Base-by-base conservation (phyloP, 23 tunicate species). In the Phallusia fumigata region DNA sequence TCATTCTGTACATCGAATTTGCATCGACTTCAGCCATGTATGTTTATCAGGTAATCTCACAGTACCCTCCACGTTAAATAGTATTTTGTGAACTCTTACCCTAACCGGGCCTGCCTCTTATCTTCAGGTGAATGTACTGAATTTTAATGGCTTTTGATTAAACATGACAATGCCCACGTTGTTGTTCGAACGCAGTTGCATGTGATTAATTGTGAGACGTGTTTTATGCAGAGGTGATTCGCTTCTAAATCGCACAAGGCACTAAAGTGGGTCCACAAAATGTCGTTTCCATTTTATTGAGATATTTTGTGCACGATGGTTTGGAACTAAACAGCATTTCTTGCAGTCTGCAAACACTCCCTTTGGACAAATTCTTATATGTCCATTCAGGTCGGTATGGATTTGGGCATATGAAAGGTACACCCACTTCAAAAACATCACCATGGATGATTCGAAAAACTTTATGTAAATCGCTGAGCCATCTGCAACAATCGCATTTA, bases 401-500 rank as follows among this genome's bases (percentile, higher is more conserved):
- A 35, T 74, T 74, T 1, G 78, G 78, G 12, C 45, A 33, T 33
- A 33, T 74, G 13, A 74, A 74, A 35, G 78, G 40, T 1, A 35
- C 78, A 74, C 78, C 78, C 40, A 33, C 45, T 18, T 31, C 5
- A 10, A 33, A 33, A 74, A 78, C 53, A 31, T 12, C 11, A 45
- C 81, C 81, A 78, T 47, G 58, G 22, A 78, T 78, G 2, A 78
- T 78, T 3, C 35, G 40, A 47, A 78, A 78, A 74, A 74, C 33
- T 74, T 74, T 74, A 32, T 33, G 30, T 74, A 10, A 19, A 35
- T 16, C 18, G 78, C 18, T 30, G 78, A 33, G n/a, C 78, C 78
- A 74, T 74, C 34, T 35, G 78, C 78, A 33, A 74, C 78, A 74
- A 74, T 35, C 12, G 78, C 78, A 74, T 74, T 74, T 0, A 74